A percentile compares a stretch with the other conserved stretches of the same genome.
Evolutionary conservation across 2,888 invertebrate genomes (phyloP).

Genomic region (Dynastes grantii): DNA sequence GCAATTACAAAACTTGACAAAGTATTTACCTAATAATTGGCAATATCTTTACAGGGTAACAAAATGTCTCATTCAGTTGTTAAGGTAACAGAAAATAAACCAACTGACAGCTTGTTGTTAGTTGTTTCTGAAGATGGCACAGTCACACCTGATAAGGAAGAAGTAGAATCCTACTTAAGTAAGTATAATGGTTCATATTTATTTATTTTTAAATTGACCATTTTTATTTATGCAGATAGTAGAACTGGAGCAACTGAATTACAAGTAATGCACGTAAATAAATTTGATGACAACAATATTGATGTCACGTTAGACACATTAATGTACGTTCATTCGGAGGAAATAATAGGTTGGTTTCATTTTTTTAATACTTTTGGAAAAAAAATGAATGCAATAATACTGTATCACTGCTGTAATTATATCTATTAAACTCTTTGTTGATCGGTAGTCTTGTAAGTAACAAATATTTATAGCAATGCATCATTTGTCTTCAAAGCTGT

Average conservation of each 20-base stretch:
- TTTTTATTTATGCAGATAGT: conserved; percentile 60
- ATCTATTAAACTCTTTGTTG: not conserved
- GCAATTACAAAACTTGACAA: conserved; percentile 31
- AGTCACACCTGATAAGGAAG: conserved; percentile 85
- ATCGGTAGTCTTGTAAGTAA: not conserved
- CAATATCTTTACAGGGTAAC: conserved; percentile 47
- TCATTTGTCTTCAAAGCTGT: not conserved
- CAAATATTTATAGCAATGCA: too few species aligned
- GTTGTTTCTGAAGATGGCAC: conserved; percentile 91
- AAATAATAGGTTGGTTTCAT: conserved; percentile 57
- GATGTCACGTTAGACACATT: conserved; percentile 71
- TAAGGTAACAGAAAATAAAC: conserved; percentile 68
- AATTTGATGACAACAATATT: conserved; percentile 65
- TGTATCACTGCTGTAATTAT: too few species aligned
- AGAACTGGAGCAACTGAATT: conserved; percentile 65
- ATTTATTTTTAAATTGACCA: conserved; percentile 19
- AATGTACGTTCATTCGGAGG: conserved; percentile 63
- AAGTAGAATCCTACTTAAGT: conserved; percentile 87
- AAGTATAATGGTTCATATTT: conserved; percentile 66
- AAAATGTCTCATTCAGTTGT: conserved; percentile 69
- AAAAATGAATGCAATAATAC: too few species aligned
- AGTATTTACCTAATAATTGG: conserved; percentile 26
- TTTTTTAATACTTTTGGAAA: not conserved
- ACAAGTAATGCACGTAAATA: conserved; percentile 68
- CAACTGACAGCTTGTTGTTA: conserved; percentile 84